Base-by-base conservation (phyloP, 2,888 invertebrate species). In the Eupeodes luniger region DNA sequence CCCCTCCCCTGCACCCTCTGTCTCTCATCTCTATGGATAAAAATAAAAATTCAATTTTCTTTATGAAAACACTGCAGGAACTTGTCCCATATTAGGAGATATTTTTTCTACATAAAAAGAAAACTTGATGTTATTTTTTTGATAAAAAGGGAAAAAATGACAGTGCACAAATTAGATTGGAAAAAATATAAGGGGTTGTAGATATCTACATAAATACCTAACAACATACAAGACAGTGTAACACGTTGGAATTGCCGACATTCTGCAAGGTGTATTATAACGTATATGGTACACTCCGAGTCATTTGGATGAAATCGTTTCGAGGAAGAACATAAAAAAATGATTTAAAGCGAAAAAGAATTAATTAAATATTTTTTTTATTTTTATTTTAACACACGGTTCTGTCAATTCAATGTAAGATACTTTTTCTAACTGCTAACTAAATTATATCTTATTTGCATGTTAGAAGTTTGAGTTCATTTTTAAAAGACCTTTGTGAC, bases 11-110 rank as follows among this genome's bases (percentile, higher is more conserved):
- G 40, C 55, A 2, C 27, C 27, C 27, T 27, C 27, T 27, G 27
- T 53, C 19, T 55, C 53, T 66, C 66, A 44, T 49, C 62, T 55
- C 55, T 76, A 27, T 27, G 51, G 57, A 57, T 66, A 55, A 55
- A 77, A 77, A 76, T 70, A 82, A 76, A 82, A 82, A 70, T 77
- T 57, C 82, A 82, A 76, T 82, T 82, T 81, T 82, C 82, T 69
- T 49, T 64, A 82, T 40, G 27, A 76, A 69, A 81, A 76, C 78
- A 70, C 69, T 79, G 78, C 78, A 79, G 69, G 69, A 79, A 69
- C 81, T 69, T 62, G 67, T 76, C 69, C 61, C 55, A 76, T 76
- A 70, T 76, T 76, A 81, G 59, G 62, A 53, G 57, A 44, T 55
- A 55, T 36, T 70, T 53, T 44, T 16, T 55, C 51, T 34, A 67